A percentile compares a stretch with the other conserved stretches of the same genome.
These are phyloP conservation scores for Zoanthus sociatus DNA, from an alignment of 92 coral and sea anemone genomes.

Conservation along the genomic window DNA sequence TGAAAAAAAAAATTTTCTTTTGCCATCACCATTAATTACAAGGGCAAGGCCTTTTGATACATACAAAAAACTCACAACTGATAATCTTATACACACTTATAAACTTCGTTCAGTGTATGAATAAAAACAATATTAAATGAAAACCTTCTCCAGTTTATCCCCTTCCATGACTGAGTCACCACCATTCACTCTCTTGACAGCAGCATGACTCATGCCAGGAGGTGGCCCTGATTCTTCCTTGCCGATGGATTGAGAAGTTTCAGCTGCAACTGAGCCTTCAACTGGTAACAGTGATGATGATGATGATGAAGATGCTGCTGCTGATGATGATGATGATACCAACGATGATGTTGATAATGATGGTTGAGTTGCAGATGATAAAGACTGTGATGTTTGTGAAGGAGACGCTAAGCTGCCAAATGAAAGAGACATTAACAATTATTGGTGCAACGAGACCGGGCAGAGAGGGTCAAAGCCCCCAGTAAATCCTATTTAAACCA, in stretches of 20 bases:
- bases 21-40: no score
- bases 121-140: no score
- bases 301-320: slow-evolving; percentile 28
- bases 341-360: not conserved
- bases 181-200: slow-evolving; percentile 79
- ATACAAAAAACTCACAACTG: no score
- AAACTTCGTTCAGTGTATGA: no score
- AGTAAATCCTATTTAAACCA: no score
- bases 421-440: not conserved
- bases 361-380: not conserved
- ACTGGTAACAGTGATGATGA: not conserved
- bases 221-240: slow-evolving; percentile 63
- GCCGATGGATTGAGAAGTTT: slow-evolving; percentile 1
- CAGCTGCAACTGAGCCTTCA: slow-evolving; percentile 41
- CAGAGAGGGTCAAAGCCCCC: no score
- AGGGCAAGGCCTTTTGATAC: no score
- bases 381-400: not conserved
- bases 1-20: no score
- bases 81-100: no score
- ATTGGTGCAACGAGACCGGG: no score
- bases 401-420: not conserved
- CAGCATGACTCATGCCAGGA: slow-evolving; percentile 84
- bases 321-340: slow-evolving; percentile 25
- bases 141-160: slow-evolving; percentile 78
- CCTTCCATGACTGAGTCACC: slow-evolving; percentile 75